Percentiles rank a stretch among this genome's conserved stretches.
Evolutionary conservation across 2,888 invertebrate species (phyloP).

Genomic region (Slavum lentiscoides): DNA sequence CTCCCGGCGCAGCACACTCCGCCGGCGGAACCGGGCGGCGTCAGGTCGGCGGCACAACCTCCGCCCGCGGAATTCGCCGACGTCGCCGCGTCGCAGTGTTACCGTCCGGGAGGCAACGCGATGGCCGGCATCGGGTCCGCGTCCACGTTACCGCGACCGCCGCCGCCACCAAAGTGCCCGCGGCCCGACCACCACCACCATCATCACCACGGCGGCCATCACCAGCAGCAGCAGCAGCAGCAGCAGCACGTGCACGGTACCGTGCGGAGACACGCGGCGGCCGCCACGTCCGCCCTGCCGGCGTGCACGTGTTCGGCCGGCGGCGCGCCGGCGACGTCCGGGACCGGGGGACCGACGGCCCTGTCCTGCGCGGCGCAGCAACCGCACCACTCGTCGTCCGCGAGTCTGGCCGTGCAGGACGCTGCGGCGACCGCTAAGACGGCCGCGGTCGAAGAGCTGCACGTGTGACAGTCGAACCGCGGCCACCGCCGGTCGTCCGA

Average conservation of each 20-base stretch:
- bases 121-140: slow-evolving; percentile 39
- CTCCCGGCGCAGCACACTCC: background rate
- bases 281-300: slow-evolving; percentile 26
- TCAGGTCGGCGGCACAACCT: background rate
- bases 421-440: slow-evolving; percentile 66
- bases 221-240: no score
- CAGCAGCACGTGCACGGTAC: slow-evolving; percentile 19
- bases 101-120: slow-evolving; percentile 38
- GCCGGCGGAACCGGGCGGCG: background rate
- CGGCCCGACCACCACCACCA: slow-evolving; percentile 42
- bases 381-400: slow-evolving; percentile 62
- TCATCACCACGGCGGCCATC: background rate
- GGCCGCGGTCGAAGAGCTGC: slow-evolving; percentile 80
- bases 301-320: slow-evolving; percentile 39
- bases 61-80: slow-evolving; percentile 54
- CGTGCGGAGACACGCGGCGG: slow-evolving; percentile 38
- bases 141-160: slow-evolving; percentile 56
- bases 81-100: slow-evolving; percentile 30
- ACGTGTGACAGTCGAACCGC: slow-evolving; percentile 71
- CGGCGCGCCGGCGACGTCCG: slow-evolving; percentile 60
- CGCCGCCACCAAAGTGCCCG: slow-evolving; percentile 56
- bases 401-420: slow-evolving; percentile 61
- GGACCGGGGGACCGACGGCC: slow-evolving; percentile 63
- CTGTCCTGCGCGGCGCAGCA: slow-evolving; percentile 61
- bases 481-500: slow-evolving; percentile 50